Conservation (phyloP, 2,888 invertebrate species). For the Agriotes lineatus region DNA sequence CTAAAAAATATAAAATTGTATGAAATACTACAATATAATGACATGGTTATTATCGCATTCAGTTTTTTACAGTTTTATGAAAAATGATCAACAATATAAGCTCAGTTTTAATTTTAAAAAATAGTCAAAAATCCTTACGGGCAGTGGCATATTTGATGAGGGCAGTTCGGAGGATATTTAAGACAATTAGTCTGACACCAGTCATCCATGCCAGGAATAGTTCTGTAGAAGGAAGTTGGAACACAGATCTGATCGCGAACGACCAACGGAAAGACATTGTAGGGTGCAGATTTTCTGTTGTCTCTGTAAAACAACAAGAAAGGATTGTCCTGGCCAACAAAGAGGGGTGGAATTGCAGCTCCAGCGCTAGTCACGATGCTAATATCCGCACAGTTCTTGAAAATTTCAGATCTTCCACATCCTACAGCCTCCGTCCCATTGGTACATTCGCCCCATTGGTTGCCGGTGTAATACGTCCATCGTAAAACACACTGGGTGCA, state of each 20-base stretch:
- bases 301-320: slow-evolving; percentile 84
- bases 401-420: slow-evolving; percentile 92
- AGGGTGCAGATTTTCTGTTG: slow-evolving; percentile 71
- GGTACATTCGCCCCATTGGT: slow-evolving; percentile 91
- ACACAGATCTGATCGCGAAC: slow-evolving; percentile 87
- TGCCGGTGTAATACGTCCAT: slow-evolving; percentile 93
- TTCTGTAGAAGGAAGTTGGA: slow-evolving; percentile 73
- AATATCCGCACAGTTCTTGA: slow-evolving; percentile 91
- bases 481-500: slow-evolving; percentile 93
- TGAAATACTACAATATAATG: too few relatives aligned
- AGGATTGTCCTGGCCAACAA: slow-evolving; percentile 77
- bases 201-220: slow-evolving; percentile 80
- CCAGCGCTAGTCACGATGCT: slow-evolving; percentile 84
- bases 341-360: slow-evolving; percentile 78
- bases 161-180: slow-evolving; percentile 89
- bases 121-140: slow-evolving; percentile 82
- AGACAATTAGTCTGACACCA: slow-evolving; percentile 92
- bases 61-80: too few relatives aligned
- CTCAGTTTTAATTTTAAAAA: too few relatives aligned
- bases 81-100: too few relatives aligned
- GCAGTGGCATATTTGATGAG: slow-evolving; percentile 80
- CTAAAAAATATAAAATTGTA: slow-evolving; percentile 66
- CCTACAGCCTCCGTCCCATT: slow-evolving; percentile 91
- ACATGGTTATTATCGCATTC: too few relatives aligned
- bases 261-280: slow-evolving; percentile 79